These are phyloP conservation scores for Podocnemis expansa DNA, from an alignment of 2,113 vertebrate species.

Conservation along the genomic window DNA sequence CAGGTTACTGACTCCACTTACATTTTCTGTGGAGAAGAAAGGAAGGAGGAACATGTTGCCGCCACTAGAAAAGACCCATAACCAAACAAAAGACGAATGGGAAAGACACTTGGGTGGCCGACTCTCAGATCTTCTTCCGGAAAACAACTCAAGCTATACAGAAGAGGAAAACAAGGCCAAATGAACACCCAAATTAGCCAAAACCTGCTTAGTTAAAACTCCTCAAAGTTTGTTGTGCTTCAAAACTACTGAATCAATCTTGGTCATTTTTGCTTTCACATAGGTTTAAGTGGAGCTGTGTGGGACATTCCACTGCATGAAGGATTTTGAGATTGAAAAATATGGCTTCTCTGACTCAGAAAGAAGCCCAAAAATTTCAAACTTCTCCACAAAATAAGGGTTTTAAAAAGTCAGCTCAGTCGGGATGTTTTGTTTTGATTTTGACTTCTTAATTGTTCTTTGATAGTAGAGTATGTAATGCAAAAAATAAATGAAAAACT, in stretches of 20 bases:
- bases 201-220: neutral
- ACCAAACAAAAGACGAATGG: neutral
- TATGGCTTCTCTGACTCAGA: neutral
- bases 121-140: neutral
- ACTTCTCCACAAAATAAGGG: neutral
- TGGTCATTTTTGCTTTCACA: neutral
- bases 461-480: neutral
- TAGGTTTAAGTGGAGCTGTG: neutral
- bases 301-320: neutral
- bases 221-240: neutral
- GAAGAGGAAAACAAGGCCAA: neutral
- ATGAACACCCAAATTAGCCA: neutral
- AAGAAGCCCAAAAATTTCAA: neutral
- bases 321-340: neutral
- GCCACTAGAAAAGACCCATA: rapidly evolving
- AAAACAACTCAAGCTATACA: neutral
- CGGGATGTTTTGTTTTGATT: neutral
- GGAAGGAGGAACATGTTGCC: too few species aligned
- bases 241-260: neutral
- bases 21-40: neutral
- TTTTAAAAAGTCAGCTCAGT: neutral
- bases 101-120: neutral
- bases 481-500: neutral
- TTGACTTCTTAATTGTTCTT: neutral
- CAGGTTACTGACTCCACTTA: too few species aligned